A percentile compares a stretch with the other conserved stretches of the same genome.
Evolutionary conservation across 2,797 vertebrate species (phyloP).

Genomic region (Sylvia borin): DNA sequence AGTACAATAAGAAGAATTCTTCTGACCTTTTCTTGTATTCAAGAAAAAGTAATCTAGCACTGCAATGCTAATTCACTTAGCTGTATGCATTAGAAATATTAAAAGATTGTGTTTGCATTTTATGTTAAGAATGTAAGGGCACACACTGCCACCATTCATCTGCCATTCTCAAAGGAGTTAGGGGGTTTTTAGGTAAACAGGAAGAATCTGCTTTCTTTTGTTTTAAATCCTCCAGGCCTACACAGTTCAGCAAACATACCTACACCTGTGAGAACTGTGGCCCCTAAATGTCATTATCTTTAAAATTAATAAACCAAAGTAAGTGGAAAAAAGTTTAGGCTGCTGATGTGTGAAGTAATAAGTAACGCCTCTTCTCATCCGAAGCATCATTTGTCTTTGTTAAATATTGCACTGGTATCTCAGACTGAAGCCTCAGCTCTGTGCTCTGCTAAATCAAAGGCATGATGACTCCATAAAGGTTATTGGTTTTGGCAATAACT

Average conservation of each 20-base stretch:
- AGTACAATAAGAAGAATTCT: constrained; percentile 6
- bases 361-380: not conserved
- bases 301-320: constrained; percentile 54
- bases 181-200: not conserved
- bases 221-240: not conserved
- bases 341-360: constrained; percentile 18
- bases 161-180: not conserved
- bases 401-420: not conserved
- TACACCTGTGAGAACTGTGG: not conserved
- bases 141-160: not conserved
- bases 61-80: constrained; percentile 30
- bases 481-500: constrained; percentile 27
- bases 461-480: constrained; percentile 25
- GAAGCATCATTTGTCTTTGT: constrained; percentile 49
- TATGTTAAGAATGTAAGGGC: not conserved
- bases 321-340: constrained; percentile 6
- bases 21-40: constrained; percentile 45
- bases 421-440: not conserved
- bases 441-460: constrained; percentile 30
- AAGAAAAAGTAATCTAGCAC: not conserved
- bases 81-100: not conserved
- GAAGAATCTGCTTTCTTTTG: not conserved
- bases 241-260: not conserved
- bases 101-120: constrained; percentile 5
- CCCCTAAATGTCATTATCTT: not conserved